Percentiles rank a stretch among this genome's conserved stretches.
Evolutionary conservation across 2,888 invertebrate species (phyloP).

Genomic region (Tinea semifulvella): DNA sequence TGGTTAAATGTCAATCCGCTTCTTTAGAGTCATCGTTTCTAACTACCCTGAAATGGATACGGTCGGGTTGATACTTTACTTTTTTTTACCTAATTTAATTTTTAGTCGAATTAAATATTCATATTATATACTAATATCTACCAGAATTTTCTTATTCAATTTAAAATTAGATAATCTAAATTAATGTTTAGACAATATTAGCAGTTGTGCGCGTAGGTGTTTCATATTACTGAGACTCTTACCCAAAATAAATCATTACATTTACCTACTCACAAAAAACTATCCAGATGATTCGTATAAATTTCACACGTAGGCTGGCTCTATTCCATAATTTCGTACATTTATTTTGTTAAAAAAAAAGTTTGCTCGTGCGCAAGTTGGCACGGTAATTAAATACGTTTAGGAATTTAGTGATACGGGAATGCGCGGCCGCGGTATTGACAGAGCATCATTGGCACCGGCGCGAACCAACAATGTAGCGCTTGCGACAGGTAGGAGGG

Average conservation of each 20-base stretch:
- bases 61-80: too few relatives aligned
- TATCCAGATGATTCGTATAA: slow-evolving; percentile 3
- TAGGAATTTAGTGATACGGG: slow-evolving; percentile 42
- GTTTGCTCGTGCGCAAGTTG: slow-evolving; percentile 34
- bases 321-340: slow-evolving; percentile 4
- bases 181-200: not conserved
- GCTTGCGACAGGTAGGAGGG: slow-evolving; percentile 58
- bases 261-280: slow-evolving; percentile 4
- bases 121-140: too few relatives aligned
- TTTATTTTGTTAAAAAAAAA: slow-evolving; percentile 13
- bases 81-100: too few relatives aligned
- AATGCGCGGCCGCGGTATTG: slow-evolving; percentile 55
- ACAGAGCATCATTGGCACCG: slow-evolving; percentile 61
- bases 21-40: not conserved
- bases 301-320: slow-evolving; percentile 9
- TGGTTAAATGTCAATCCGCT: too few relatives aligned
- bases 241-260: slow-evolving; percentile 10
- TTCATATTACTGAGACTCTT: slow-evolving; percentile 5
- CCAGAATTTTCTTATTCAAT: not conserved
- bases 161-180: slow-evolving; percentile 1
- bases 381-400: slow-evolving; percentile 41
- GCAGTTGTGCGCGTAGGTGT: slow-evolving; percentile 2
- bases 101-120: too few relatives aligned
- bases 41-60: too few relatives aligned
- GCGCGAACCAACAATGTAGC: slow-evolving; percentile 27